phyloP scores from a whole-genome alignment of 2,113 vertebrate genomes.

The Syrmaticus mikado region DNA sequence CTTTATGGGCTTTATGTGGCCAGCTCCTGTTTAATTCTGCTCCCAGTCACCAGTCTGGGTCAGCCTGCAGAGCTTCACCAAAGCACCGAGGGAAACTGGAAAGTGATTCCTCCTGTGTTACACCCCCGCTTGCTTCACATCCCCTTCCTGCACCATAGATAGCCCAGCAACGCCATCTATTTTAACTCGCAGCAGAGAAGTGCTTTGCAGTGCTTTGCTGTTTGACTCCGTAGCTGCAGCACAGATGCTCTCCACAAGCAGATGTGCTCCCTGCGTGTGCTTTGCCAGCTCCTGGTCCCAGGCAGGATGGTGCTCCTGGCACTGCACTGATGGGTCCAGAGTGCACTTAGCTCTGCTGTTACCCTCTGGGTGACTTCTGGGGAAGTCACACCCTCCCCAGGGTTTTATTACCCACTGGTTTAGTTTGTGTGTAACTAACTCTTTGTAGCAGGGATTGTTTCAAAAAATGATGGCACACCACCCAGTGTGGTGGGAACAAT shows the following conservation, averaged over 20 bases:
- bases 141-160: background rate
- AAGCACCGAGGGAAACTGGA: background rate
- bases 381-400: background rate
- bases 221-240: background rate
- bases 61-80: background rate
- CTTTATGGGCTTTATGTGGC: background rate
- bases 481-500: background rate
- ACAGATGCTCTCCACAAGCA: background rate
- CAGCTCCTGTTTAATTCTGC: slow-evolving; percentile 3
- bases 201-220: background rate
- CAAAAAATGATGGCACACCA: background rate
- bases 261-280: background rate
- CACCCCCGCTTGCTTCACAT: background rate
- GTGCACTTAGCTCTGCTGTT: background rate
- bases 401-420: background rate
- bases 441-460: background rate
- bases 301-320: background rate
- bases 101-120: background rate
- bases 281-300: background rate
- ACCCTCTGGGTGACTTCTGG: background rate
- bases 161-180: background rate
- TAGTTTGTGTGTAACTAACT: background rate
- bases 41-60: background rate
- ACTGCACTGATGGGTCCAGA: no score
- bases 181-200: background rate